A percentile compares a stretch with the other conserved stretches of the same genome.
Conservation (phyloP, 1,140 invertebrate genomes). For the Bombyx mori region ASM3026992v2 NC_085112.1:6274501-6275000, state of each 20-base stretch:
- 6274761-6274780: conserved; percentile 64
- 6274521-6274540: conserved; percentile 18
- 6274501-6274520: conserved; percentile 19
- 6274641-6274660: conserved; percentile 18
- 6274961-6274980: conserved; percentile 33
- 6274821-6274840: conserved; percentile 71
- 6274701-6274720: conserved; percentile 22
- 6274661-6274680: conserved; percentile 42
- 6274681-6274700: conserved; percentile 36
- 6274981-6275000: conserved; percentile 15
- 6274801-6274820: conserved; percentile 70
- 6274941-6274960: conserved; percentile 41
- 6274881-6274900: conserved; percentile 38
- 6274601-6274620: conserved; percentile 1
- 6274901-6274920: conserved; percentile 36
- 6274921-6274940: conserved; percentile 51
- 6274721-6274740: conserved; percentile 40
- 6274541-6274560: conserved; percentile 16
- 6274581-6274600: not conserved
- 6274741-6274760: conserved; percentile 48
- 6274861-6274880: conserved; percentile 69
- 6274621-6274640: not conserved
- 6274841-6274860: conserved; percentile 62
- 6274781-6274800: conserved; percentile 59
- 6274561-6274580: conserved; percentile 1